phyloP scores from a whole-genome alignment of 2,888 invertebrate genomes.

The Himalopsyche japonica region DNA sequence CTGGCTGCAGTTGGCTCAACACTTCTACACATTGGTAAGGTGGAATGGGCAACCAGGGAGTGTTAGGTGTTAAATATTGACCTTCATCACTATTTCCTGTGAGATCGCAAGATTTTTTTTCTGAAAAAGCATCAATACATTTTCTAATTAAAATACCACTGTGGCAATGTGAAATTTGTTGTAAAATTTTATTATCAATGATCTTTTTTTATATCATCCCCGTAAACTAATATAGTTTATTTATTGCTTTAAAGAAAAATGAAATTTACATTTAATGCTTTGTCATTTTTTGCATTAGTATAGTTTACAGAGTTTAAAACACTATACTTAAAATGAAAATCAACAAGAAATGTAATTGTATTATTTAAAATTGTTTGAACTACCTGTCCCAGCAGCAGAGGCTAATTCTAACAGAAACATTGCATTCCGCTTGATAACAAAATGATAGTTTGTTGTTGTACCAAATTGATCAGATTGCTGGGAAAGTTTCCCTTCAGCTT shows the following conservation, averaged over 20 bases:
- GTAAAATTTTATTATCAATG: no score
- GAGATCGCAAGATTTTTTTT: background rate
- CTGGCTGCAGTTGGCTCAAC: slow-evolving; percentile 35
- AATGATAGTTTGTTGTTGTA: slow-evolving; percentile 33
- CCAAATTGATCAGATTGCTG: slow-evolving; percentile 40
- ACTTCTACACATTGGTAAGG: slow-evolving; percentile 54
- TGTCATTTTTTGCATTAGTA: no score
- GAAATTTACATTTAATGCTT: no score
- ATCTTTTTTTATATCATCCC: no score
- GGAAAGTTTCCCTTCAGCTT: background rate
- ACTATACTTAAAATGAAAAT: no score
- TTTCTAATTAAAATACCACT: no score
- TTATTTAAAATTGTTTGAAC: background rate
- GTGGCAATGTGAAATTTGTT: no score
- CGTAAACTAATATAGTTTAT: no score
- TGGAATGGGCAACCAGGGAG: slow-evolving; percentile 57
- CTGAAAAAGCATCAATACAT: background rate
- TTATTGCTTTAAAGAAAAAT: no score
- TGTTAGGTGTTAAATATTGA: slow-evolving; percentile 32
- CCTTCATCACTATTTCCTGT: background rate
- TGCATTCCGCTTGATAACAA: slow-evolving; percentile 87
- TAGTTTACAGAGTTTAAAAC: no score
- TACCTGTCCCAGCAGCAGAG: slow-evolving; percentile 62
- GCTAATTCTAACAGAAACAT: slow-evolving; percentile 89
- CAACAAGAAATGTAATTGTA: no score